phyloP scores from a whole-genome alignment of 2,113 vertebrate genomes.

The Aspiorhynchus laticeps region DNA sequence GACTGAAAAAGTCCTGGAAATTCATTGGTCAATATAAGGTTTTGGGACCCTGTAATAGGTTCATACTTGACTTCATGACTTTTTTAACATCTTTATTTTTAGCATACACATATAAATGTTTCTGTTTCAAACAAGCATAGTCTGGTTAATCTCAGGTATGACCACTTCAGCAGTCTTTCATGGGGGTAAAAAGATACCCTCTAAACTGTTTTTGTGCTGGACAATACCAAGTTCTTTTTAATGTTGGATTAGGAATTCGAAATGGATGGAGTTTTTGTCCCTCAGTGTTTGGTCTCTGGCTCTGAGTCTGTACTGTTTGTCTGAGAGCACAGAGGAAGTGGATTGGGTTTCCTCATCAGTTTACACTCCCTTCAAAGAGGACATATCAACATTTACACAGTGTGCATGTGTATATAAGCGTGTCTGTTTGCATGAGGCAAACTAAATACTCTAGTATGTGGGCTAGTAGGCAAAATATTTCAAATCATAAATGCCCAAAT shows the following conservation, averaged over 20 bases:
- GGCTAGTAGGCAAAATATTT: not conserved
- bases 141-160: not conserved
- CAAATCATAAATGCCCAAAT: constrained; percentile 1
- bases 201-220: not conserved
- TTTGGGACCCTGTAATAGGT: not conserved
- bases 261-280: not conserved
- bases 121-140: not conserved
- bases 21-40: not conserved
- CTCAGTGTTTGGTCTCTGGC: not conserved
- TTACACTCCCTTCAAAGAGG: constrained; percentile 34
- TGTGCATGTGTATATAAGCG: not conserved
- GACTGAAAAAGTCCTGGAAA: not conserved
- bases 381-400: constrained; percentile 32
- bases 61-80: not conserved
- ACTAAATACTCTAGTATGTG: not conserved
- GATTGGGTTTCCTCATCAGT: constrained; percentile 44
- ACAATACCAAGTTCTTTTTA: not conserved
- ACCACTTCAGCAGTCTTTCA: constrained; percentile 6
- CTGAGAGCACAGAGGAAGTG: constrained; percentile 21
- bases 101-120: constrained; percentile 5
- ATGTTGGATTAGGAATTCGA: not conserved
- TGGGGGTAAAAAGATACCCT: not conserved
- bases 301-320: constrained; percentile 31
- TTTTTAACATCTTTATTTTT: not conserved
- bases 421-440: constrained; percentile 25